Evolutionary conservation across 2,888 invertebrate species (phyloP).

Genomic region (Standfussiana lucernea): DNA sequence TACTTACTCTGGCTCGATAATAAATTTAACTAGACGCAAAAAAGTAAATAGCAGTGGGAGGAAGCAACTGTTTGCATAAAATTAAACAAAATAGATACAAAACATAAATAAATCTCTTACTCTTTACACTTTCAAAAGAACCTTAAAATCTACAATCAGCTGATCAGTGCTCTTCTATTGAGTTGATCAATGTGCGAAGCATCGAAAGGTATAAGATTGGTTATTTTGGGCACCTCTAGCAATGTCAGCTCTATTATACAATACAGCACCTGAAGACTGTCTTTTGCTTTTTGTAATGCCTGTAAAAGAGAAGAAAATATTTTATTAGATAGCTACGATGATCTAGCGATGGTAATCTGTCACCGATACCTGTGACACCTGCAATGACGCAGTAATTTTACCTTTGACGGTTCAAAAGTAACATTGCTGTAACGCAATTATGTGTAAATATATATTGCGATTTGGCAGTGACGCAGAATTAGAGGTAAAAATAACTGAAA

Average conservation of each 20-base stretch:
- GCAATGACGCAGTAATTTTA: not conserved
- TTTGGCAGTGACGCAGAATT: not conserved
- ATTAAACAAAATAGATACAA: conserved; percentile 9
- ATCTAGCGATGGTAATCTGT: not conserved
- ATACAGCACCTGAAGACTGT: conserved; percentile 82
- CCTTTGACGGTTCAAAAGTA: too few species aligned
- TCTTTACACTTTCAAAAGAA: conserved; percentile 6
- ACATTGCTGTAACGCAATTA: too few species aligned
- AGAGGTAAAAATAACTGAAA: not conserved
- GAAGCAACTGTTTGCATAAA: not conserved
- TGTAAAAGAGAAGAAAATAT: conserved; percentile 70
- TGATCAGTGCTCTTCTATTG: conserved; percentile 68
- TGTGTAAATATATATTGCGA: too few species aligned
- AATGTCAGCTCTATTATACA: conserved; percentile 86
- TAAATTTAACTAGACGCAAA: not conserved
- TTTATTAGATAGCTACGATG: not conserved
- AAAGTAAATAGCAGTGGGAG: not conserved
- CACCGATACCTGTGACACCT: not conserved
- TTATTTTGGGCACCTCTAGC: conserved; percentile 81
- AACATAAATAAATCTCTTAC: conserved; percentile 41
- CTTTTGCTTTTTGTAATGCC: conserved; percentile 84
- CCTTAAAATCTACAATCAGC: conserved; percentile 12
- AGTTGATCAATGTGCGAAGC: conserved; percentile 74
- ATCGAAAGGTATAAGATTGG: conserved; percentile 78
- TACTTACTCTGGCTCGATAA: not conserved